Evolutionary conservation across 1,140 invertebrate genomes (phyloP).

Genomic region (Galleria mellonella): DNA sequence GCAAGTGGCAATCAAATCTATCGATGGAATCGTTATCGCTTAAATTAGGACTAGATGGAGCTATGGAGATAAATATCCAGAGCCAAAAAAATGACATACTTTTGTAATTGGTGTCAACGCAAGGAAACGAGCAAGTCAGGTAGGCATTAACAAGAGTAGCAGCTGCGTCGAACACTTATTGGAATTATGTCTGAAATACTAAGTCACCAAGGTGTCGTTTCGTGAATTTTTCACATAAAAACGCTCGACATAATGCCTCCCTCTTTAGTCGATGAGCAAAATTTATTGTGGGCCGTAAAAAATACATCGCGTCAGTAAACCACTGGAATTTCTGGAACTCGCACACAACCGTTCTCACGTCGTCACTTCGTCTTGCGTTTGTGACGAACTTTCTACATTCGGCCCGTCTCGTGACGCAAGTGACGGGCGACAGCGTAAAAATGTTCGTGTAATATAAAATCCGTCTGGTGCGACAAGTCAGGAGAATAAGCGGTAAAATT

Average conservation of each 20-base stretch:
- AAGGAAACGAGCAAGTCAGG: too few relatives aligned
- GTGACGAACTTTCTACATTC: conserved; percentile 27
- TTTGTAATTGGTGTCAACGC: too few relatives aligned
- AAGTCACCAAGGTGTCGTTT: conserved; percentile 23
- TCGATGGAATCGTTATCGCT: too few relatives aligned
- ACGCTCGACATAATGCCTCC: conserved; percentile 25
- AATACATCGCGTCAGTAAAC: conserved; percentile 30
- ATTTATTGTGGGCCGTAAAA: conserved; percentile 48
- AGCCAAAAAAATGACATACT: too few relatives aligned
- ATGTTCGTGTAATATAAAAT: neutral
- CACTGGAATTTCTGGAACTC: conserved; percentile 24
- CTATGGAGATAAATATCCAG: too few relatives aligned
- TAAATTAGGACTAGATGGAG: too few relatives aligned
- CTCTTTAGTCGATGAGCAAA: conserved; percentile 35
- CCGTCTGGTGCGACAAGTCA: too few relatives aligned
- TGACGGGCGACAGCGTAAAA: conserved; percentile 3
- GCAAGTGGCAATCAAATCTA: too few relatives aligned
- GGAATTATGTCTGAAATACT: conserved; percentile 9
- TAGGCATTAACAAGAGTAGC: neutral
- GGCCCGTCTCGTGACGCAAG: conserved; percentile 10
- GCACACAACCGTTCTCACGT: conserved; percentile 19
- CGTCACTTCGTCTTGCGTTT: conserved; percentile 16
- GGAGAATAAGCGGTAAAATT: too few relatives aligned
- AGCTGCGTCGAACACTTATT: conserved; percentile 4
- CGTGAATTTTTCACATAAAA: conserved; percentile 42